Base-by-base conservation (phyloP, 2,113 vertebrate genomes). In the Nanger granti region DNA sequence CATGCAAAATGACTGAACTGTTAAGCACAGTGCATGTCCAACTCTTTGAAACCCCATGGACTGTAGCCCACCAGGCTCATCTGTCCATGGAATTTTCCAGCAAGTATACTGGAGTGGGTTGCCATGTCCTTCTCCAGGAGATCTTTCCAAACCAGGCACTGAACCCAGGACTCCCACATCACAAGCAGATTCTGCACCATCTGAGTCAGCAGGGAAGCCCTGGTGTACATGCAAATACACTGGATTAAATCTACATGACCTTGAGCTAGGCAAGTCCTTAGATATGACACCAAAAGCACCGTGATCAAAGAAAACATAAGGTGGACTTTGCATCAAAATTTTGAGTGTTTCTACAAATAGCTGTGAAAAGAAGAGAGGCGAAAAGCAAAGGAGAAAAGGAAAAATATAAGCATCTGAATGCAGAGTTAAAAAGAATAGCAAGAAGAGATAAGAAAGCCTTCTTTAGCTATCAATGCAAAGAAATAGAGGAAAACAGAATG, bases 1-100 rank as follows among this genome's bases (percentile, higher is more conserved):
- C n/a, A 12, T 41, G n/a, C 69, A 73, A 12, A 73, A 41, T 0
- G 18, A 69, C 34, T 69, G 18, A 69, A 37, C 34, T 69, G 5
- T 11, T 37, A 37, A 69, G 34, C 18, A 3, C 8, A 11, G 34
- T 4, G 0, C 37, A 41, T 26, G 1, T 76, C 41, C 24, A 18
- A 4, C 73, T 79, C 41, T 79, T 79, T 79, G 73, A 26, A 7
- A 79, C 37, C 12, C 24, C 37, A 76, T 2, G 73, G 37, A 76
- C 73, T 44, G 37, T 76, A 44, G 37, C 73, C 73, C 41, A 44
- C 41, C 41, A 79, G 41, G 73, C 6, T 79, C 6, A 13, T 44
- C 24, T 79, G 73, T 79, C 24, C 12, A 15, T 44, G 41, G 73
- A 28, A 4, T 44, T 44, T 44, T 44, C 22, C 41, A 7, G 3